Percentiles rank a stretch among this genome's conserved stretches.
Conservation (phyloP, 2,797 vertebrate genomes). For the Sebastes cheni region DNA sequence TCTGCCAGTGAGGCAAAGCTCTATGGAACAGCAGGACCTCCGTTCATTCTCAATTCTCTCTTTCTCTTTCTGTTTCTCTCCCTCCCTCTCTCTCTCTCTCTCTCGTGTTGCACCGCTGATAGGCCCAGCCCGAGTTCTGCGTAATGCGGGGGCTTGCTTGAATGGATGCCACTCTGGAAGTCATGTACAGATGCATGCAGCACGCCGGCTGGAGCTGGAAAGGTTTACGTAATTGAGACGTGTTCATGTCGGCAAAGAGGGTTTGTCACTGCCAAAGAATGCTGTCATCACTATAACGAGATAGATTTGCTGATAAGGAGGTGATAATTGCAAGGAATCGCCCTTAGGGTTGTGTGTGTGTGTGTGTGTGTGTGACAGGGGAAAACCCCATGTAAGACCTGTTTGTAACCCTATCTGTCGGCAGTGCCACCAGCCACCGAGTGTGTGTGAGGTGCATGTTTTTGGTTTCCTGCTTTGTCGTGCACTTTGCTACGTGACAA, state of each 20-base stretch:
- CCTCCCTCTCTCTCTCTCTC: conserved; percentile 21
- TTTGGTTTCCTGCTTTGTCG: not conserved
- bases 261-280: conserved; percentile 12
- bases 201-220: conserved; percentile 24
- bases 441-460: not conserved
- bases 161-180: conserved; percentile 70
- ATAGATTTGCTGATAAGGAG: conserved; percentile 49
- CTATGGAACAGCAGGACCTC: conserved; percentile 78
- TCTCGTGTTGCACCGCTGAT: conserved; percentile 50
- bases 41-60: conserved; percentile 78
- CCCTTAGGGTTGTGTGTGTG: conserved; percentile 33
- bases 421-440: not conserved
- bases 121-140: conserved; percentile 63
- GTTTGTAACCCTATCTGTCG: conserved; percentile 62
- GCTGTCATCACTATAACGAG: not conserved
- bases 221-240: conserved; percentile 20
- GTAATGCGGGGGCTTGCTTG: conserved; percentile 72
- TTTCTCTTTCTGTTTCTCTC: conserved; percentile 62
- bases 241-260: not conserved
- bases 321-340: conserved; percentile 43
- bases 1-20: conserved; percentile 73
- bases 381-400: conserved; percentile 69
- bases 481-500: not conserved
- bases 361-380: conserved; percentile 39
- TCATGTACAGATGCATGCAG: conserved; percentile 69